phyloP scores from a whole-genome alignment of 2,888 invertebrate species.

The Hecatera dysodea region DNA sequence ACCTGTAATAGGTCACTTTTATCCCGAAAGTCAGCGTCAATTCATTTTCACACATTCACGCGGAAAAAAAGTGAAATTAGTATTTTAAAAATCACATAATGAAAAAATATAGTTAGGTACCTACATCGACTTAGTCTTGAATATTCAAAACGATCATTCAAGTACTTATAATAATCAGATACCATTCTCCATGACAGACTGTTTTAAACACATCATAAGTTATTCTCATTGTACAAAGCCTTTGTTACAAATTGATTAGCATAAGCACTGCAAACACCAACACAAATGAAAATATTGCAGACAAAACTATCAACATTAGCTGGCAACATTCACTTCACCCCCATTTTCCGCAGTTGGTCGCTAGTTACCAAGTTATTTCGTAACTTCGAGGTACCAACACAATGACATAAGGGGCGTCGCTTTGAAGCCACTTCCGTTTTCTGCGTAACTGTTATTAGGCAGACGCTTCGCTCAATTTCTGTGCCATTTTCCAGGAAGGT shows the following conservation, averaged over 20 bases:
- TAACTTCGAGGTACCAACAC: constrained; percentile 80
- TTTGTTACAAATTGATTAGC: constrained; percentile 32
- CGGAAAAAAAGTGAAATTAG: too few species aligned
- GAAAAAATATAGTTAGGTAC: too few species aligned
- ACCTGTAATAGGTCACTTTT: not conserved
- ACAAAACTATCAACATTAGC: constrained; percentile 65
- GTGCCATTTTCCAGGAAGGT: constrained; percentile 70
- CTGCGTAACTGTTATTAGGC: constrained; percentile 79
- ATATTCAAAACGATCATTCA: too few species aligned
- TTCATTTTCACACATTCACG: too few species aligned
- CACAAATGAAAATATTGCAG: constrained; percentile 53
- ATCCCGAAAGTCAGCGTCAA: too few species aligned
- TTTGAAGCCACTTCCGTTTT: constrained; percentile 81
- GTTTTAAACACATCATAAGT: not conserved
- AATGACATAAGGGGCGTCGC: constrained; percentile 81
- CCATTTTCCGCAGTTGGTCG: constrained; percentile 78
- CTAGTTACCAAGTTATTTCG: constrained; percentile 80
- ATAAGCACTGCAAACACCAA: constrained; percentile 29
- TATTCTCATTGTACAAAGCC: too few species aligned
- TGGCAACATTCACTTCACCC: constrained; percentile 74
- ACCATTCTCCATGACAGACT: too few species aligned
- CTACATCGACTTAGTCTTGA: too few species aligned
- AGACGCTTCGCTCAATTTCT: constrained; percentile 74
- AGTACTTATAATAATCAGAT: too few species aligned
- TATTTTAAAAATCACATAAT: too few species aligned